Conservation (phyloP, 2,797 vertebrate genomes). For the Sebastolobus altivelis region DNA sequence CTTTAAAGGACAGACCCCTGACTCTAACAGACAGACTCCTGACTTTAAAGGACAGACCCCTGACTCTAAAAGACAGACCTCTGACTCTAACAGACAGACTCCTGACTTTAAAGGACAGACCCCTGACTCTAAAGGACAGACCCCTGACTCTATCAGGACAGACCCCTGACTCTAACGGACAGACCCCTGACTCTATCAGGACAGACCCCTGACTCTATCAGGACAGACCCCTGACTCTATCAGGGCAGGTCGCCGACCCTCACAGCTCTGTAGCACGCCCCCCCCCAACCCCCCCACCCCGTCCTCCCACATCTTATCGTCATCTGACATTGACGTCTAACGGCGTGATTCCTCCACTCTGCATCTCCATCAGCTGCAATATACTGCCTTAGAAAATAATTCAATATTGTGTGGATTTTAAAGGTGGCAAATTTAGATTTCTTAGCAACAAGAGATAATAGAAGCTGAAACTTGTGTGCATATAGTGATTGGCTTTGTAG, state of each 20-base stretch:
- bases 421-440: neutral
- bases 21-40: too few species aligned
- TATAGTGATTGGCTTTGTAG: neutral
- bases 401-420: neutral
- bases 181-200: too few species aligned
- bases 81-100: too few species aligned
- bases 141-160: too few species aligned
- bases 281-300: neutral
- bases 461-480: neutral
- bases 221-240: constrained; percentile 10
- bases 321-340: constrained; percentile 9
- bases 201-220: too few species aligned
- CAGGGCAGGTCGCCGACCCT: neutral
- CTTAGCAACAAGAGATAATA: neutral
- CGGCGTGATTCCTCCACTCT: neutral
- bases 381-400: neutral
- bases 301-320: constrained; percentile 18
- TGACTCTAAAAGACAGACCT: too few species aligned
- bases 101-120: too few species aligned
- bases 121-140: too few species aligned
- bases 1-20: too few species aligned
- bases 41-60: too few species aligned
- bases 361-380: constrained; percentile 20
- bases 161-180: too few species aligned
- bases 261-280: constrained; percentile 9